Evolutionary conservation across 1,140 invertebrate species (phyloP).

Genomic region (Drosophila insularis): DNA sequence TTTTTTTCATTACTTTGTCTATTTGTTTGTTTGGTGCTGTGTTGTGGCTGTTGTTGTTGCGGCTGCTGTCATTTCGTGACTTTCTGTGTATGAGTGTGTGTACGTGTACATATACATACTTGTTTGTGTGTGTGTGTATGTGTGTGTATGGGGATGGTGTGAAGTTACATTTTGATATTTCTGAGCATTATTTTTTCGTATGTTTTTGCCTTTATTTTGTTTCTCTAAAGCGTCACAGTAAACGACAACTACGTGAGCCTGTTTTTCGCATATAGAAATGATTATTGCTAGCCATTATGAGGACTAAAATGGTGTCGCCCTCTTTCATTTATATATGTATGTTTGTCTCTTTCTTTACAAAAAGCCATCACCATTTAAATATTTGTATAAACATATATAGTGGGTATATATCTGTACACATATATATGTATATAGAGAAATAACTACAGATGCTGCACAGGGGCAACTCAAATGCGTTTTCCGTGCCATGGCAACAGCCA

Average conservation of each 20-base stretch:
- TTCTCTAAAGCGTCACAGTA: conserved; percentile 52
- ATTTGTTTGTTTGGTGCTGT: conserved; percentile 56
- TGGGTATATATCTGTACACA: not conserved
- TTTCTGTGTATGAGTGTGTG: conserved; percentile 22
- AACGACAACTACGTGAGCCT: conserved; percentile 67
- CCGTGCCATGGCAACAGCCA: conserved; percentile 14
- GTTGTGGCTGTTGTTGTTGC: conserved; percentile 52
- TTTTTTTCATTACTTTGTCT: conserved; percentile 73
- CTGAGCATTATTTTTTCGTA: conserved; percentile 36
- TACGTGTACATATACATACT: conserved; percentile 10
- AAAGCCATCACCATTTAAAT: conserved; percentile 56
- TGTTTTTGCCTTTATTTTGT: conserved; percentile 26
- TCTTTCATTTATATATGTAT: not conserved
- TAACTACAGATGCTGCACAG: conserved; percentile 41
- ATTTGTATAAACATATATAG: conserved; percentile 51
- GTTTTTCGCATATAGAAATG: conserved; percentile 62
- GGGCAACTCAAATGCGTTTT: conserved; percentile 66
- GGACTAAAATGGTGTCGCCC: conserved; percentile 41
- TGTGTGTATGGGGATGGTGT: conserved; percentile 35
- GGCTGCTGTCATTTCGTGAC: conserved; percentile 52
- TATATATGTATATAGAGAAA: conserved; percentile 6
- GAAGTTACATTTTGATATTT: conserved; percentile 75
- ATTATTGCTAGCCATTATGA: conserved; percentile 69
- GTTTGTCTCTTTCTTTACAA: not conserved
- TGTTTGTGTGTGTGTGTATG: not conserved